Base-by-base conservation (phyloP, 2,888 invertebrate genomes). In the Drosophila kambysellisi region DNA sequence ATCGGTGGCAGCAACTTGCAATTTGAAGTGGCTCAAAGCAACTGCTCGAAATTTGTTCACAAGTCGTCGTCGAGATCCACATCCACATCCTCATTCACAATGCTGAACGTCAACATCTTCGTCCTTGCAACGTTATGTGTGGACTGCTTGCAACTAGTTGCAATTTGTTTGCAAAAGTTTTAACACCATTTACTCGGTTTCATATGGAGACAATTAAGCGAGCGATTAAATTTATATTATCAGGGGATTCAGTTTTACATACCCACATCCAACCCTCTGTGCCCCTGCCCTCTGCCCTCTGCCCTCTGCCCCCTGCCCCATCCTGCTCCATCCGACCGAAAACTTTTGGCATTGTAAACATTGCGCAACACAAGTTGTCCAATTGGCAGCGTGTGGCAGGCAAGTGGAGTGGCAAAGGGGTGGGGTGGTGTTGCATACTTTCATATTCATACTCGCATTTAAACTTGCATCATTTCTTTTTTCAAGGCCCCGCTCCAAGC, bases 161-260 rank as follows among this genome's bases (percentile, higher is more conserved):
- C 87, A 86, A 87, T 87, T 87, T 87, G 87, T 88, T 88, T 87
- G 87, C 70, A 72, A 87, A 87, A 87, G 76, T 87, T 87, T 88
- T 86, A 87, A 86, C 87, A 87, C 87, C 87, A 87, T 87, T 87
- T 87, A 84, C 83, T 85, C 68, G 84, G 82, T 84, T 84, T 87
- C 89, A 81, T 86, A 86, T 88, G 89, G 86, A 84, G 87, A 88
- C 87, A 87, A 87, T 87, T 87, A 87, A 84, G 82, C 83, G 76
- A 87, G 70, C 87, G 87, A 87, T 87, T 87, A 87, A 88, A 88
- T 87, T 87, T 87, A 88, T 88, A 88, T 87, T 88, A 87, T 88
- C 89, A 82, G 73, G 81, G 85, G 84, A 88, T 81, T 76, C 70
- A 81, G 76, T 83, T 84, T 66, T 65, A 48, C 54, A 25, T 46